Evolutionary conservation across 1,140 invertebrate species (phyloP).

Genomic region (Drosophila albomicans): DNA sequence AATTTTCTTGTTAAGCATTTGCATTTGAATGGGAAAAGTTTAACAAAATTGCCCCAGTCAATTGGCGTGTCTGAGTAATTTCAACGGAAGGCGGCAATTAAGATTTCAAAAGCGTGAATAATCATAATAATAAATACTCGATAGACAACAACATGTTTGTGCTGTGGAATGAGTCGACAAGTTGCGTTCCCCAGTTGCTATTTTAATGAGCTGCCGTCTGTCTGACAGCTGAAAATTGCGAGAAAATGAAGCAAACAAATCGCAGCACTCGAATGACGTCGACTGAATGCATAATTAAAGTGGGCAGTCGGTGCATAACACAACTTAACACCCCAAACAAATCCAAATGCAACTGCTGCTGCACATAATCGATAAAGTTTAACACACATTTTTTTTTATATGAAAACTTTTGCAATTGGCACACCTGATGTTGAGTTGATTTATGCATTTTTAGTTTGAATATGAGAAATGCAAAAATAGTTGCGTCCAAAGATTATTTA

Average conservation of each 20-base stretch:
- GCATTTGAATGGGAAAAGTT: conserved; percentile 4
- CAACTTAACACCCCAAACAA: conserved; percentile 38
- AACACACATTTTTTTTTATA: conserved; percentile 13
- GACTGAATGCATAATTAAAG: conserved; percentile 36
- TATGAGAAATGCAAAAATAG: too few species aligned
- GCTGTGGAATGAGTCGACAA: conserved; percentile 6
- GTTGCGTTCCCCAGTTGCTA: neutral
- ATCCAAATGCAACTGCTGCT: conserved; percentile 6
- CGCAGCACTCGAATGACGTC: conserved; percentile 13
- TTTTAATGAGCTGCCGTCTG: conserved; percentile 5
- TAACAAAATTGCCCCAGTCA: conserved; percentile 36
- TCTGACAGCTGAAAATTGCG: conserved; percentile 3
- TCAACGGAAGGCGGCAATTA: conserved; percentile 60
- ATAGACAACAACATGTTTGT: conserved; percentile 2
- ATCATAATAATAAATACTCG: conserved; percentile 51
- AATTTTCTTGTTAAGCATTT: neutral
- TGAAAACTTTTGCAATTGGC: conserved; percentile 9
- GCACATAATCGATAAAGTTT: conserved; percentile 42
- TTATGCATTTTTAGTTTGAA: too few species aligned
- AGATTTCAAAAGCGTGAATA: conserved; percentile 51
- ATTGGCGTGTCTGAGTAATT: conserved; percentile 54
- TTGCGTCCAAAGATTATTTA: too few species aligned
- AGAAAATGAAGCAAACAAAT: conserved; percentile 20
- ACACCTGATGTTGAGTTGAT: neutral
- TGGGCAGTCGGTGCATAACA: conserved; percentile 13